These are phyloP conservation scores for Agonopterix heracliana DNA, from an alignment of 2,888 invertebrate genomes.

Conservation along the genomic window DNA sequence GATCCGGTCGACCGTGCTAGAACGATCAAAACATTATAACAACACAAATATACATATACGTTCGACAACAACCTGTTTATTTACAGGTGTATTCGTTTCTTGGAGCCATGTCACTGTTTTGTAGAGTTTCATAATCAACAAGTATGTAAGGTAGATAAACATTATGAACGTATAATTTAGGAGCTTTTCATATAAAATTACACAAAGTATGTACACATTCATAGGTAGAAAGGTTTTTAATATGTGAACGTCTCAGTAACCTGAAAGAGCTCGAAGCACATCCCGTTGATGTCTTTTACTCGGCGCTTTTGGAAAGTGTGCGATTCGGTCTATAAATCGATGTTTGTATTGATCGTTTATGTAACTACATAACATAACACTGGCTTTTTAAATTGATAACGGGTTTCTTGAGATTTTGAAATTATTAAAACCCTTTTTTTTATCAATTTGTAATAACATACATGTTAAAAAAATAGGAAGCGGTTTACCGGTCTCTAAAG, in stretches of 20 bases:
- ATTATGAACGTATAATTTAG: no score
- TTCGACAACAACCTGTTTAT: constrained; percentile 34
- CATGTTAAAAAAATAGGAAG: no score
- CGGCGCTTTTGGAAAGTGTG: constrained; percentile 63
- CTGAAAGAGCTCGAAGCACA: constrained; percentile 23
- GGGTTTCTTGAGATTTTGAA: no score
- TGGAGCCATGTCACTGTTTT: constrained; percentile 2
- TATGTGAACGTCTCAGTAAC: no score
- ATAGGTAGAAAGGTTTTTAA: no score
- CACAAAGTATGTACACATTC: no score
- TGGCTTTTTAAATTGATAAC: constrained; percentile 1
- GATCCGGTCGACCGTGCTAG: constrained; percentile 68
- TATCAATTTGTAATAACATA: no score
- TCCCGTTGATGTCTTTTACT: constrained; percentile 72
- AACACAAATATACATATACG: constrained; percentile 46
- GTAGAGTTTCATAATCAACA: no score
- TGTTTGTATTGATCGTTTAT: constrained; percentile 46
- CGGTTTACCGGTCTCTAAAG: no score
- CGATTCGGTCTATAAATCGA: constrained; percentile 38
- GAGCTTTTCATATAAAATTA: no score
- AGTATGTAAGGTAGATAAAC: no score
- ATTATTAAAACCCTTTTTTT: no score
- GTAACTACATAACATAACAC: constrained; percentile 13
- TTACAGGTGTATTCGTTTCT: constrained; percentile 5
- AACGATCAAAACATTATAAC: constrained; percentile 71